A percentile compares a stretch with the other conserved stretches of the same genome.
Conservation (phyloP, 1,140 invertebrate genomes). For the Mylabris phalerata region DNA sequence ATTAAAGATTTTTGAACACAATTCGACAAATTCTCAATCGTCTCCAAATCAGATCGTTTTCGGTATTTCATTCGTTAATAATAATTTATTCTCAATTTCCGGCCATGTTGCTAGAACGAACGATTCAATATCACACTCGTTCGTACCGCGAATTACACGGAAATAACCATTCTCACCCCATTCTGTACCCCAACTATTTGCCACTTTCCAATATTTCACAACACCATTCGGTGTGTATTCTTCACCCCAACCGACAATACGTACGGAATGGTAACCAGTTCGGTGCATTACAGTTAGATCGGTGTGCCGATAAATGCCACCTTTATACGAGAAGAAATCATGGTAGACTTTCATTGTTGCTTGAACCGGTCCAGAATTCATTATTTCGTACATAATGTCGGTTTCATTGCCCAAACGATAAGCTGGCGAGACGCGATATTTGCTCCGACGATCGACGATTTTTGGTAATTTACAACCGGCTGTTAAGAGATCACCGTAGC, state of each 20-base stretch:
- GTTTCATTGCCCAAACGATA: conserved; percentile 69
- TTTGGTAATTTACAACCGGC: conserved; percentile 49
- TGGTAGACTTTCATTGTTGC: conserved; percentile 83
- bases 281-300: conserved; percentile 44
- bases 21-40: too few species aligned
- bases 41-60: too few species aligned
- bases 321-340: conserved; percentile 84
- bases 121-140: conserved; percentile 82
- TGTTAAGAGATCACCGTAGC: conserved; percentile 43
- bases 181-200: conserved; percentile 81
- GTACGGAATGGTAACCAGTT: conserved; percentile 80
- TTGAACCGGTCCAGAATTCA: conserved; percentile 89
- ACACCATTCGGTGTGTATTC: conserved; percentile 49
- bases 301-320: conserved; percentile 73
- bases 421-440: conserved; percentile 77
- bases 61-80: conserved; percentile 15
- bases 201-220: conserved; percentile 82
- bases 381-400: conserved; percentile 89
- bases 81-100: conserved; percentile 45
- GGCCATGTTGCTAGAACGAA: conserved; percentile 74
- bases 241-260: conserved; percentile 87
- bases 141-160: conserved; percentile 66
- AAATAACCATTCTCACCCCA: conserved; percentile 90
- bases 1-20: too few species aligned
- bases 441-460: conserved; percentile 47